phyloP scores from a whole-genome alignment of 1,140 invertebrate genomes.

The Zaprionus taronus region DNA sequence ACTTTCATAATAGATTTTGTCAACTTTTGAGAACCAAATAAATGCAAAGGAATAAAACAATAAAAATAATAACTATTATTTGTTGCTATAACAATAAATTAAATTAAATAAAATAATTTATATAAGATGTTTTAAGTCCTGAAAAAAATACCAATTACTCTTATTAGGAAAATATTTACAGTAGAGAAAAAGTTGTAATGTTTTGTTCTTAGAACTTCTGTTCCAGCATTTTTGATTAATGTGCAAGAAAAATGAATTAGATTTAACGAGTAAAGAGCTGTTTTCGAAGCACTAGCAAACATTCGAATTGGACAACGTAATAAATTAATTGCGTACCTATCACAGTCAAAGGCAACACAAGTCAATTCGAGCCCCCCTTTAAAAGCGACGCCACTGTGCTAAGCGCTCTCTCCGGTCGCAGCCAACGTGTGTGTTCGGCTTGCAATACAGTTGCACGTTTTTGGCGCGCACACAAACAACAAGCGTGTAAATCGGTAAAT shows the following conservation, averaged over 20 bases:
- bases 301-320: neutral
- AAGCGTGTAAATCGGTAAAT: constrained; percentile 29
- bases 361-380: constrained; percentile 3
- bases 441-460: constrained; percentile 40
- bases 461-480: constrained; percentile 72
- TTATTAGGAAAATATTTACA: neutral
- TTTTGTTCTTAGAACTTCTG: no score
- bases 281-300: neutral
- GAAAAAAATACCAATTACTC: no score
- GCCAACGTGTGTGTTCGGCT: constrained; percentile 42
- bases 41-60: neutral
- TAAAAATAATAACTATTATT: neutral
- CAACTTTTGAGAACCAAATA: no score
- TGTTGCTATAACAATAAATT: no score
- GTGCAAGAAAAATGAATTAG: neutral
- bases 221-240: no score
- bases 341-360: neutral
- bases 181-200: no score
- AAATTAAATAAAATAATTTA: no score
- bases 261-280: neutral
- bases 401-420: constrained; percentile 14
- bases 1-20: no score
- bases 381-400: constrained; percentile 43
- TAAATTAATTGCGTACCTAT: neutral
- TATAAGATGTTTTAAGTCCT: no score